Percentiles rank a stretch among this genome's conserved stretches.
phyloP scores from a whole-genome alignment of 2,797 vertebrate species.

The Paratrypauchen microcephalus region DNA sequence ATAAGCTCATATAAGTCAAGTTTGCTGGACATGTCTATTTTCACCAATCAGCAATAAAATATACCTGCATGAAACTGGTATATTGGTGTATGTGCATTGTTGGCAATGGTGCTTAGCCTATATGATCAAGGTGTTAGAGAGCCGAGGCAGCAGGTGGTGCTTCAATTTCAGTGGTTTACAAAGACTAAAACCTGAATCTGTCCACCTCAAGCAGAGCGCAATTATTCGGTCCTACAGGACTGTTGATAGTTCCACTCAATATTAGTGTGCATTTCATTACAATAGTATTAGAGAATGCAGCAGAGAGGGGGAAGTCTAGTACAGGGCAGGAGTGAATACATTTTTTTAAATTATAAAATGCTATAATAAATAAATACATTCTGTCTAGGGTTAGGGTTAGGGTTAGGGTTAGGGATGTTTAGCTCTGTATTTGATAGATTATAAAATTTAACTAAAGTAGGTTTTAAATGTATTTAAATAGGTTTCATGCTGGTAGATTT shows the following conservation, averaged over 20 bases:
- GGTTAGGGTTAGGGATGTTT: too few relatives aligned
- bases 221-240: conserved; percentile 51
- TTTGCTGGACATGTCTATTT: too few relatives aligned
- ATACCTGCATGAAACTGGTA: conserved; percentile 1
- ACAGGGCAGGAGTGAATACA: conserved; percentile 5
- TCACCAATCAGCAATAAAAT: too few relatives aligned
- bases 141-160: conserved; percentile 47
- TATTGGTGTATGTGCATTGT: conserved; percentile 38
- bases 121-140: conserved; percentile 57
- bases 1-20: too few relatives aligned
- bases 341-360: too few relatives aligned
- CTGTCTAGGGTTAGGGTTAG: too few relatives aligned
- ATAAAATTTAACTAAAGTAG: too few relatives aligned
- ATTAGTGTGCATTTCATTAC: conserved; percentile 29
- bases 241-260: conserved; percentile 18
- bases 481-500: too few relatives aligned
- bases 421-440: too few relatives aligned
- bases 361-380: too few relatives aligned
- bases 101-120: conserved; percentile 46
- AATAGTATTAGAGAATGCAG: conserved; percentile 17
- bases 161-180: conserved; percentile 57
- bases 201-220: conserved; percentile 37
- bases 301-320: too few relatives aligned
- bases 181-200: conserved; percentile 50
- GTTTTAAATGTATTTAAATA: too few relatives aligned